These are phyloP conservation scores for Eupithecia subfuscata DNA, from an alignment of 2,888 invertebrate genomes.

Conservation along the genomic window DNA sequence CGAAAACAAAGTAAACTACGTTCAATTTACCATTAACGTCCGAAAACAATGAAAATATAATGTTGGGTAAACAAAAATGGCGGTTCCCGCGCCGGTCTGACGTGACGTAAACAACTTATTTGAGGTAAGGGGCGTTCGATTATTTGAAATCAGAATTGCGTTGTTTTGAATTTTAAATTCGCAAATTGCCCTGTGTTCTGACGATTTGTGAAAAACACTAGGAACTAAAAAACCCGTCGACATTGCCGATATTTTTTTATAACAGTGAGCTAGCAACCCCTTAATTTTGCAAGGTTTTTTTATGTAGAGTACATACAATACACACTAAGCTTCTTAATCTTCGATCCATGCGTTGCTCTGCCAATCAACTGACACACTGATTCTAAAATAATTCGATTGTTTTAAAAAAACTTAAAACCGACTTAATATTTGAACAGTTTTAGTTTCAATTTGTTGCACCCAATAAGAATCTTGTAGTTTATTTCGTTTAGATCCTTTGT, in stretches of 20 bases:
- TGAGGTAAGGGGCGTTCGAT: conserved; percentile 8
- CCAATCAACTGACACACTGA: not conserved
- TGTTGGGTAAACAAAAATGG: conserved; percentile 41
- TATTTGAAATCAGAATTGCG: not conserved
- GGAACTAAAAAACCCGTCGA: not conserved
- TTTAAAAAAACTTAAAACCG: not conserved
- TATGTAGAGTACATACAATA: too few relatives aligned
- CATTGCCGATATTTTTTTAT: not conserved
- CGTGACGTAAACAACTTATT: conserved; percentile 49
- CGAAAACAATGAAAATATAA: conserved; percentile 40
- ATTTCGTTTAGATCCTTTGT: too few relatives aligned
- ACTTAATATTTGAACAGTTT: too few relatives aligned
- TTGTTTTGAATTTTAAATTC: not conserved
- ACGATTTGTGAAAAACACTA: not conserved
- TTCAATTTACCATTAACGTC: conserved; percentile 35
- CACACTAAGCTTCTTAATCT: too few relatives aligned
- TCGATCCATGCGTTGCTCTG: too few relatives aligned
- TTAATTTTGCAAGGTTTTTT: too few relatives aligned
- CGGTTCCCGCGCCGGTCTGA: conserved; percentile 41
- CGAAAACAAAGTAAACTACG: conserved; percentile 32
- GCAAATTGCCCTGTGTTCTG: not conserved
- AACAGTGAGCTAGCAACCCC: not conserved
- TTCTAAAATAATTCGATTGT: not conserved
- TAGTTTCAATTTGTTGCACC: too few relatives aligned
- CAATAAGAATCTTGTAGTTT: too few relatives aligned